Conservation (phyloP, 2,888 invertebrate genomes). For the Zygothrica quintamaculata region DNA sequence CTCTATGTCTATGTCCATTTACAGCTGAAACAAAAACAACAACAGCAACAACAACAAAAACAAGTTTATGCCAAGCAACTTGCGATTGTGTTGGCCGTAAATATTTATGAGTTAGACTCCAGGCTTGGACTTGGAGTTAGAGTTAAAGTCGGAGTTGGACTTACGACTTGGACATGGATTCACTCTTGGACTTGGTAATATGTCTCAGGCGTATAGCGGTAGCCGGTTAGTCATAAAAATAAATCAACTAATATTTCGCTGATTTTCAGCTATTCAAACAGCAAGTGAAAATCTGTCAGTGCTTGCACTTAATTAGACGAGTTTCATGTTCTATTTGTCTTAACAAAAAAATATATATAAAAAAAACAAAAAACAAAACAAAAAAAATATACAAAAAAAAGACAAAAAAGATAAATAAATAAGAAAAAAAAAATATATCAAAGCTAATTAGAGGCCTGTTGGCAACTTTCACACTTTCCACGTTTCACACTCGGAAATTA, state of each 20-base stretch:
- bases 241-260: slow-evolving; percentile 67
- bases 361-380: slow-evolving; percentile 3
- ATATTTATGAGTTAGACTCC: slow-evolving; percentile 65
- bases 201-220: slow-evolving; percentile 54
- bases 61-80: slow-evolving; percentile 61
- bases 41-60: too few relatives aligned
- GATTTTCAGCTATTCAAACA: slow-evolving; percentile 60
- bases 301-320: slow-evolving; percentile 55
- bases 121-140: slow-evolving; percentile 14
- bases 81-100: slow-evolving; percentile 61
- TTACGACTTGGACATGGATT: slow-evolving; percentile 6
- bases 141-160: slow-evolving; percentile 23
- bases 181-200: slow-evolving; percentile 31
- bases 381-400: slow-evolving; percentile 9
- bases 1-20: slow-evolving; percentile 43
- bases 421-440: slow-evolving; percentile 63
- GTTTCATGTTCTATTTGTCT: slow-evolving; percentile 67
- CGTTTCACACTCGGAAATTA: slow-evolving; percentile 69
- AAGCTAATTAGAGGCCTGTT: slow-evolving; percentile 60
- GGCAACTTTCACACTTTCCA: slow-evolving; percentile 75
- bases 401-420: slow-evolving; percentile 21
- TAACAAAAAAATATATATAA: slow-evolving; percentile 16
- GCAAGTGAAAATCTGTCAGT: slow-evolving; percentile 53
- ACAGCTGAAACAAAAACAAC: too few relatives aligned
- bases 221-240: slow-evolving; percentile 51